phyloP scores from a whole-genome alignment of 2,888 invertebrate genomes.

The Chesias legatella region DNA sequence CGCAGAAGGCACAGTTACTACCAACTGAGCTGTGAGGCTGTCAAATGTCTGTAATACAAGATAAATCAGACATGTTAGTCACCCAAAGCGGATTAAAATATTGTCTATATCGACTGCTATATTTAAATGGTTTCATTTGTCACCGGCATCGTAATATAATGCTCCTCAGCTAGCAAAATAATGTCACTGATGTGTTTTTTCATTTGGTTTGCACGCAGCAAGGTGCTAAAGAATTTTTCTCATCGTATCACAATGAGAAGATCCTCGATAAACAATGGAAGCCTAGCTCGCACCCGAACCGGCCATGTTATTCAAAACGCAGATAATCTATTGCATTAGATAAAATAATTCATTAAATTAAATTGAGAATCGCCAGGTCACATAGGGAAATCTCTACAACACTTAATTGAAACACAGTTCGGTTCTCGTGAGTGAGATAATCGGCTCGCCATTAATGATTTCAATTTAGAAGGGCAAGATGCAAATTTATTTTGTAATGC shows the following conservation, averaged over 20 bases:
- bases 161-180: too few relatives aligned
- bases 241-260: slow-evolving; percentile 26
- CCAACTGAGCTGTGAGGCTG: too few relatives aligned
- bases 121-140: too few relatives aligned
- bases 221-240: slow-evolving; percentile 21
- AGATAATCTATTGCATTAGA: slow-evolving; percentile 42
- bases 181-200: too few relatives aligned
- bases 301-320: slow-evolving; percentile 35
- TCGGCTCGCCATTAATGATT: slow-evolving; percentile 72
- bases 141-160: too few relatives aligned
- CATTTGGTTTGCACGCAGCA: slow-evolving; percentile 1
- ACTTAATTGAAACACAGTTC: slow-evolving; percentile 70
- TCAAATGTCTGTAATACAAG: too few relatives aligned
- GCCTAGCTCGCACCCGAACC: slow-evolving; percentile 19
- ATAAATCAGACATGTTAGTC: too few relatives aligned
- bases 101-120: too few relatives aligned
- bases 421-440: slow-evolving; percentile 77
- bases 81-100: too few relatives aligned
- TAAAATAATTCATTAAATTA: slow-evolving; percentile 69
- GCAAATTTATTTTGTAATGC: slow-evolving; percentile 64
- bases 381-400: slow-evolving; percentile 71
- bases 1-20: too few relatives aligned
- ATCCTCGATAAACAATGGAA: slow-evolving; percentile 29
- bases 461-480: slow-evolving; percentile 72
- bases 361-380: slow-evolving; percentile 61